Evolutionary conservation across 2,797 vertebrate genomes (phyloP).

Genomic region (Argya squamiceps): DNA sequence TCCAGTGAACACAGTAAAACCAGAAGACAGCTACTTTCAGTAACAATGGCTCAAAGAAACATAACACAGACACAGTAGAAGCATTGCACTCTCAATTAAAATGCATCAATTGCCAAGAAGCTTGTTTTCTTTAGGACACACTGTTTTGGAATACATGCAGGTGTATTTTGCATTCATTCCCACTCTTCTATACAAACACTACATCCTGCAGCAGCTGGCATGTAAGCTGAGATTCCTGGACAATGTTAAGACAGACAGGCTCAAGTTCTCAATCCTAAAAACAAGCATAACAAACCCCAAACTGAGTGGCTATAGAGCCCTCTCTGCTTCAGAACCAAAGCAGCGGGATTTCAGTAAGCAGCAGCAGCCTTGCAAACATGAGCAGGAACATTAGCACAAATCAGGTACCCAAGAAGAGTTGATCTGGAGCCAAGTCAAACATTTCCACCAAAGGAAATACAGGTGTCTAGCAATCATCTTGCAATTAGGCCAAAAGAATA

Average conservation of each 20-base stretch:
- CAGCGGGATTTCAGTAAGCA: neutral
- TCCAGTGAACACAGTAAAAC: neutral
- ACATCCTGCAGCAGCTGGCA: neutral
- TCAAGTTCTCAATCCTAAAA: neutral
- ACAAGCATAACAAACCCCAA: neutral
- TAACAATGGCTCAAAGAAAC: neutral
- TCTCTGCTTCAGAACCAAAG: conserved; percentile 19
- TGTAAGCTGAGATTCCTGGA: neutral
- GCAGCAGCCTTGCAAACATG: neutral
- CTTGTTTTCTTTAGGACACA: neutral
- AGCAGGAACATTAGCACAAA: neutral
- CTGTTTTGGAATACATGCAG: neutral
- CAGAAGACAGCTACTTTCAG: neutral
- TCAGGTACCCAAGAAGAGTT: neutral
- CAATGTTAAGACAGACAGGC: neutral
- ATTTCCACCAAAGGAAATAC: neutral
- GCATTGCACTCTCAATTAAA: neutral
- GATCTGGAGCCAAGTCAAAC: conserved; percentile 61
- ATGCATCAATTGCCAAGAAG: neutral
- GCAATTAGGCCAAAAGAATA: conserved; percentile 56
- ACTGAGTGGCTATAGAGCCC: neutral
- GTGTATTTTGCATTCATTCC: neutral
- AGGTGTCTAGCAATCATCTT: conserved; percentile 25
- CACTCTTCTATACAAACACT: neutral
- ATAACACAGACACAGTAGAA: neutral